phyloP scores from a whole-genome alignment of 2,888 invertebrate genomes.

The Ophion ellenae region DNA sequence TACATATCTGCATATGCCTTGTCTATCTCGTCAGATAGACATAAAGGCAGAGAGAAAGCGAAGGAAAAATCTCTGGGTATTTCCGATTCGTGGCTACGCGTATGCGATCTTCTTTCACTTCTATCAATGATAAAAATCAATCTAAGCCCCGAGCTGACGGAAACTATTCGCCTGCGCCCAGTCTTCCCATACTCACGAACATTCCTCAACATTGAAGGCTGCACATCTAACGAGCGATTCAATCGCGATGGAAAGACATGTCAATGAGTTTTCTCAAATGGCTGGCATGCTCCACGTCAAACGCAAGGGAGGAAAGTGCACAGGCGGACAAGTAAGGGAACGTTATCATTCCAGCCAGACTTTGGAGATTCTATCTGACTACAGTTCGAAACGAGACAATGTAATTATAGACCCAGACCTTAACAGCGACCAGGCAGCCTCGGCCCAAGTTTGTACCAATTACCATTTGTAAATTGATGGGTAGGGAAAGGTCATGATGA shows the following conservation, averaged over 20 bases:
- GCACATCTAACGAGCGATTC: background rate
- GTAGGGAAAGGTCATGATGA: background rate
- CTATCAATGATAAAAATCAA: background rate
- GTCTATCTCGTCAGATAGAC: background rate
- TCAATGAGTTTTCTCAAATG: background rate
- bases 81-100: background rate
- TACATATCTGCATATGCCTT: background rate
- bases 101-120: background rate
- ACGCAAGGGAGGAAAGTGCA: background rate
- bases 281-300: background rate
- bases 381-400: constrained; percentile 74
- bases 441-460: constrained; percentile 75
- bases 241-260: background rate
- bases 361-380: constrained; percentile 1
- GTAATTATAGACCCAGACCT: constrained; percentile 71
- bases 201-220: background rate
- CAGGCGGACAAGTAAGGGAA: constrained; percentile 31
- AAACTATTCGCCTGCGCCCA: background rate
- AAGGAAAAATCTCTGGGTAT: background rate
- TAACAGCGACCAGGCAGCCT: constrained; percentile 67
- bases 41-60: background rate
- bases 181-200: background rate
- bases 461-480: constrained; percentile 49
- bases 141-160: background rate
- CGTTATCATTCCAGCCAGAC: constrained; percentile 66